Evolutionary conservation across 2,888 invertebrate species (phyloP).

Genomic region (Troilus luridus): DNA sequence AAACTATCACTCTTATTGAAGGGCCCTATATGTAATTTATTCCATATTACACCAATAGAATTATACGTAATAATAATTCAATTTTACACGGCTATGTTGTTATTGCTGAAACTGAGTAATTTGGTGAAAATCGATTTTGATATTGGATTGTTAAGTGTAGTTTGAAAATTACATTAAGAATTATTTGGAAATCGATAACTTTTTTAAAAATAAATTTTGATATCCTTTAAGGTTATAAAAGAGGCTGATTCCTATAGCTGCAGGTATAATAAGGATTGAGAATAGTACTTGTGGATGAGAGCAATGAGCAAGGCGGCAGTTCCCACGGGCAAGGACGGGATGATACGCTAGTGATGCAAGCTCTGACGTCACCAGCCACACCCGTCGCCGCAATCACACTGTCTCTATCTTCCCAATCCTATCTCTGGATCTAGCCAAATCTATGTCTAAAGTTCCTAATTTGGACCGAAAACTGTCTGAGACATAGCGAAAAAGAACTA

Average conservation of each 20-base stretch:
- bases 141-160: no score
- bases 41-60: no score
- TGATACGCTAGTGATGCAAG: constrained; percentile 51
- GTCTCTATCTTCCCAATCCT: not conserved
- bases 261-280: not conserved
- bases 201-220: not conserved
- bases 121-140: no score
- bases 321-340: constrained; percentile 55
- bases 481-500: no score
- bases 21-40: no score
- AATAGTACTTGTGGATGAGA: not conserved
- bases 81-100: no score
- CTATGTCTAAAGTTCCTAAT: not conserved
- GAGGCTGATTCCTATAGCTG: not conserved
- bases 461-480: not conserved
- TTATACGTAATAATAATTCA: no score
- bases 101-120: no score
- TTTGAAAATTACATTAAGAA: no score
- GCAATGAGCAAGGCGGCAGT: not conserved
- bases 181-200: no score
- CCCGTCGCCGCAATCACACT: constrained; percentile 26
- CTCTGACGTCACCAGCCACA: constrained; percentile 51
- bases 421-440: not conserved
- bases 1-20: no score
- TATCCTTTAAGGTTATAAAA: not conserved